Percentiles rank a stretch among this genome's conserved stretches.
Conservation (phyloP, 1,140 invertebrate species). For the Drosophila elegans region DNA sequence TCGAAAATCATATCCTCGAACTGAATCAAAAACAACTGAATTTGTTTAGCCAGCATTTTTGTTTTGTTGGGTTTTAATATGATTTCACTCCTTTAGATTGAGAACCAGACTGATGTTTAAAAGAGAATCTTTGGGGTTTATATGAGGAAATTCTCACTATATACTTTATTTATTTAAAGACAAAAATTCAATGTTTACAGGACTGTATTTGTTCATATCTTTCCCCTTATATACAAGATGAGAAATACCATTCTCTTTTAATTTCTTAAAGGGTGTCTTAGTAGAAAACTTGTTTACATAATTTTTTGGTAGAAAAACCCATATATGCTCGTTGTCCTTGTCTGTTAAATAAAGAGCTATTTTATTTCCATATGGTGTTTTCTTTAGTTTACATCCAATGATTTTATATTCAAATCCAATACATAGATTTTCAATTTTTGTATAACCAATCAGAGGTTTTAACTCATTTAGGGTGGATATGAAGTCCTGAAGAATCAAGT, state of each 20-base stretch:
- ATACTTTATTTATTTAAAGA: slow-evolving; percentile 4
- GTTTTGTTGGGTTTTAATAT: too few relatives aligned
- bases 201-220: not conserved
- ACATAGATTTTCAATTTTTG: slow-evolving; percentile 4
- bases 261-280: not conserved
- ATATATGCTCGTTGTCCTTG: not conserved
- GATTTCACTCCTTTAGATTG: too few relatives aligned
- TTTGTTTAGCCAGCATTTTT: too few relatives aligned
- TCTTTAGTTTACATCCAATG: slow-evolving; percentile 1
- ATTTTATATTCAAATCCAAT: slow-evolving; percentile 6
- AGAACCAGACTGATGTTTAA: not conserved
- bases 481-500: too few relatives aligned
- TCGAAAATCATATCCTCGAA: too few relatives aligned
- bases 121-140: not conserved
- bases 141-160: not conserved
- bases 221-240: slow-evolving; percentile 9
- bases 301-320: slow-evolving; percentile 8
- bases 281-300: slow-evolving; percentile 7
- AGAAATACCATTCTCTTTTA: slow-evolving; percentile 7
- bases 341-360: not conserved
- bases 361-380: too few relatives aligned
- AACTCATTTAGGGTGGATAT: too few relatives aligned
- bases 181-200: not conserved
- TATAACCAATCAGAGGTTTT: too few relatives aligned
- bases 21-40: too few relatives aligned